Evolutionary conservation across 2,888 invertebrate species (phyloP), one percentile per base, ranked within the genome.

Genomic region (Cybosia mesomella): DNA sequence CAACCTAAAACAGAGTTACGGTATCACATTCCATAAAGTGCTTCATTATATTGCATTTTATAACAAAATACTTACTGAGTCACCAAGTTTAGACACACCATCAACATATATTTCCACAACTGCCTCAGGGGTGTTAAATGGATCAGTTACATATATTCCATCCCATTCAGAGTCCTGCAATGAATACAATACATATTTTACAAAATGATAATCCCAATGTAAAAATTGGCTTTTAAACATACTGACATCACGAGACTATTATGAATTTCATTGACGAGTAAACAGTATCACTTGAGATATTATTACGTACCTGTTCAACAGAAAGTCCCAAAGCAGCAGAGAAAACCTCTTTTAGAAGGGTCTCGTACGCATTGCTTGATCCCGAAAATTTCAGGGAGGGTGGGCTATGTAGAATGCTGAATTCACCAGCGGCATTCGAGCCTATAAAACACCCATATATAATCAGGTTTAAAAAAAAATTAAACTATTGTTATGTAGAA

Each of bases 101-200:
- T 97, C 97, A 60, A 98, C 94, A 61, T 96, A 96, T 15, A 98
- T 92, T 54, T 96, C 96, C 21, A 97, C 96, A 2, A 96, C 95
- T 49, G 96, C 96, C 87, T 97, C 96, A n/a, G 98, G 97, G 61
- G 97, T 95, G 71, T 95, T 92, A 81, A 98, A 98, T 0, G 97
- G 97, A 91, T 97, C 96, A 8, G 88, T 91, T 55, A 98, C 95
- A 67, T 92, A 95, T 76, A 98, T 87, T 18, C 97, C 97, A 77
- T 95, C 91, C 97, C 98, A 98, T 76, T 96, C 94, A 18, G 96
- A 95, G 82, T 95, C 96, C 95, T 96, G 84, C 76, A 82, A 82
- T 22, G 13, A 66, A 74, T 64, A 66, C 43, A 43, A 39, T 28
- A 32, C 18, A 43, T 32, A n/a, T 28, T 43, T 18, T 43, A 13